Base-by-base conservation (phyloP, 2,113 vertebrate species). In the Phalacrocorax aristotelis region DNA sequence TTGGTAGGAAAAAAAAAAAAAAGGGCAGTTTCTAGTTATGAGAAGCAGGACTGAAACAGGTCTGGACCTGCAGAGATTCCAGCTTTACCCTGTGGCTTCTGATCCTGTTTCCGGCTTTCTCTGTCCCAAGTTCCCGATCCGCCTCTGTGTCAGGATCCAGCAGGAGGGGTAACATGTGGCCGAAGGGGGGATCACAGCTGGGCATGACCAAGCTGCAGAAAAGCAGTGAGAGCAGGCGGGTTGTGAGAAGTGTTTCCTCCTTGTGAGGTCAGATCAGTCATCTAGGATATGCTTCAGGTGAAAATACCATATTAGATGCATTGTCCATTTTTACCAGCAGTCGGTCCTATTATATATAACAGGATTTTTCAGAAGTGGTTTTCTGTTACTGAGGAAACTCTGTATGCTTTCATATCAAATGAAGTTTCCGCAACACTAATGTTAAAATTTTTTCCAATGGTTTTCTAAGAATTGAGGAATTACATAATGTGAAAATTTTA, bases 201-300 rank as follows among this genome's bases (percentile, higher is more conserved):
- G 18, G 11, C 9, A 8, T 51, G 29, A 76, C 34, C 0, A 0
- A 83, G 19, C 25, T 75, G 61, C 13, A 36, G 40, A 78, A 82
- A 79, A 82, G 23, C 32, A 36, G n/a, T 26, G 46, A 76, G 11
- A 46, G 38, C 18, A 60, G 49, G 8, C 1, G 1, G 30, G 34
- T 23, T 20, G 16, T 30, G 32, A 69, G 32, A 36, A 57, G 38
- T 29, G 19, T 65, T 65, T 64, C 21, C 34, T 48, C 19, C 38
- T 36, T 46, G 18, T 87, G 58, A 58, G 51, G 46, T 65, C 51
- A 54, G 22, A 71, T 40, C 29, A 87, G 64, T 42, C 58, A 34
- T 11, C 19, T 42, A n/a, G 71, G 58, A 38, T 58, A 40, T 36
- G 51, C 29, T 30, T 71, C 52, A 66, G 46, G 38, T 11, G 66